Percentiles rank a stretch among this genome's conserved stretches.
Conservation (phyloP, 2,113 vertebrate genomes). For the Notothenia rossii region DNA sequence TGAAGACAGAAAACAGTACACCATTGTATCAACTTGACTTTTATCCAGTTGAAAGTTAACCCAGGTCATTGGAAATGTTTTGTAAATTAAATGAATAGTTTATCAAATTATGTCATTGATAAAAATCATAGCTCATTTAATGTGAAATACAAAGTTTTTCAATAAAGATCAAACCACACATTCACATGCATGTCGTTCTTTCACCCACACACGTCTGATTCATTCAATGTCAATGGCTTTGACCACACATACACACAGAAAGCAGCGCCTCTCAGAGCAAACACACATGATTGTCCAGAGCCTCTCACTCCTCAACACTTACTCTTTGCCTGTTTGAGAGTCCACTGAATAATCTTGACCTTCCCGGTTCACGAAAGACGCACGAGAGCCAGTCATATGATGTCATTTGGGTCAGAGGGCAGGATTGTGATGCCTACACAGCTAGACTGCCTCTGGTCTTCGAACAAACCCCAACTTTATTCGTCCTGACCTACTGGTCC, state of each 20-base stretch:
- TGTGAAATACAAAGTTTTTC: neutral
- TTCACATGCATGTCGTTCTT: slow-evolving; percentile 9
- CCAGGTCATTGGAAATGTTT: neutral
- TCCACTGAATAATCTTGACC: slow-evolving; percentile 78
- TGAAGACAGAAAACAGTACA: no score
- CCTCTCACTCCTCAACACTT: slow-evolving; percentile 54
- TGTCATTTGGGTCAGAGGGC: slow-evolving; percentile 71
- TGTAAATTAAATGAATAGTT: neutral
- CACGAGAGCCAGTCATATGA: slow-evolving; percentile 66
- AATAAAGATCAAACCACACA: neutral
- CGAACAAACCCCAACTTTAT: slow-evolving; percentile 63
- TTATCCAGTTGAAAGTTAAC: slow-evolving; percentile 12
- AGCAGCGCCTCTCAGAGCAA: slow-evolving; percentile 63
- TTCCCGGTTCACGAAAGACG: slow-evolving; percentile 68
- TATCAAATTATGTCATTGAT: neutral
- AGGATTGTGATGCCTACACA: slow-evolving; percentile 69
- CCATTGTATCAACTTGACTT: no score
- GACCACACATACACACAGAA: slow-evolving; percentile 38
- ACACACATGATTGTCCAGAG: slow-evolving; percentile 66
- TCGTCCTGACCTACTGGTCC: slow-evolving; percentile 46
- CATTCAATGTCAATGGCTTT: slow-evolving; percentile 23
- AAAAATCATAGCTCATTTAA: neutral
- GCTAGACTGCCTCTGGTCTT: slow-evolving; percentile 36
- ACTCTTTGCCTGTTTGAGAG: slow-evolving; percentile 68
- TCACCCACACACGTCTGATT: slow-evolving; percentile 13